A percentile compares a stretch with the other conserved stretches of the same genome.
These are phyloP conservation scores for Python bivittatus DNA, from an alignment of 2,113 vertebrate species.

Conservation along the genomic window DNA sequence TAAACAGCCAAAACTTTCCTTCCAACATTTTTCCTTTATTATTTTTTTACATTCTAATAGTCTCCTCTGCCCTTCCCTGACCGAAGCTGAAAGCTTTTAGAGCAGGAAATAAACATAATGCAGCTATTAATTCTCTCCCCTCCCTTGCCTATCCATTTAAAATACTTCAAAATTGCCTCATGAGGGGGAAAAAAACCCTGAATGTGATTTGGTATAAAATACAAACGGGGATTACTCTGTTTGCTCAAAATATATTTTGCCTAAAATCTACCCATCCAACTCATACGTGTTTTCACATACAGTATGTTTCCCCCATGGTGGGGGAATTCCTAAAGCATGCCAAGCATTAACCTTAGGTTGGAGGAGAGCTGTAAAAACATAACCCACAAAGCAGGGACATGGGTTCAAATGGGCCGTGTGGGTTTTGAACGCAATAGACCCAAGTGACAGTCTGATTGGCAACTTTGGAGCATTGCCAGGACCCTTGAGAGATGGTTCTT, in stretches of 20 bases:
- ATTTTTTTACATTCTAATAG: neutral
- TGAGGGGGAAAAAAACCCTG: neutral
- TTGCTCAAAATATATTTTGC: neutral
- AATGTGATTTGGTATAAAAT: neutral
- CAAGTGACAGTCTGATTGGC: neutral
- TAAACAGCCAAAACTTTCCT: slow-evolving; percentile 1
- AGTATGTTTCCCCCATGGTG: no score
- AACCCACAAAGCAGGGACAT: neutral
- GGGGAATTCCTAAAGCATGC: neutral
- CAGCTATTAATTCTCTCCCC: neutral
- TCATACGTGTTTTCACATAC: neutral
- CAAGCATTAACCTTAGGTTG: neutral
- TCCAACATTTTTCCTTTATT: neutral
- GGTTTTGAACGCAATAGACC: neutral
- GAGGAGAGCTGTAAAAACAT: neutral
- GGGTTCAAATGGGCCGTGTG: neutral
- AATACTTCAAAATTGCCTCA: neutral
- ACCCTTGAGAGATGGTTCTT: neutral
- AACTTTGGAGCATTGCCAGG: neutral
- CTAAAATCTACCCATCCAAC: neutral
- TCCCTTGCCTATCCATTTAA: neutral
- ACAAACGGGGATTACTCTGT: neutral
- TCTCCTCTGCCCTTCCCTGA: neutral
- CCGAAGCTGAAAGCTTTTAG: neutral
- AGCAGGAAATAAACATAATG: neutral